Evolutionary conservation across 2,797 vertebrate species (phyloP).

Genomic region (Potorous gilbertii): DNA sequence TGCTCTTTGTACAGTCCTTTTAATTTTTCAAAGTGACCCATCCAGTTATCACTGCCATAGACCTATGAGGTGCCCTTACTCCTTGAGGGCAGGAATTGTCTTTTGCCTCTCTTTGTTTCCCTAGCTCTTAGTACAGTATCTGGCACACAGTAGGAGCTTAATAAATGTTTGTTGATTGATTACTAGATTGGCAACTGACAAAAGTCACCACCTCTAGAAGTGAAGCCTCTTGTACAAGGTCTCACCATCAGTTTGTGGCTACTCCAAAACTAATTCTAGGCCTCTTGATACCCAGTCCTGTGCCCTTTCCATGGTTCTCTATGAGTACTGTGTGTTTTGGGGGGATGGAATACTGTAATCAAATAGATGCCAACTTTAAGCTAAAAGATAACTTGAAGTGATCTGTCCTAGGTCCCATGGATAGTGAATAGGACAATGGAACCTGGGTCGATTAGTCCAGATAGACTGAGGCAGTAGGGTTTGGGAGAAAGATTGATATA

Average conservation of each 20-base stretch:
- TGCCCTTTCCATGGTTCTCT: background rate
- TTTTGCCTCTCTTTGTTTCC: too few species aligned
- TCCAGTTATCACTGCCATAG: too few species aligned
- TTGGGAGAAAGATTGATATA: background rate
- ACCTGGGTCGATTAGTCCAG: background rate
- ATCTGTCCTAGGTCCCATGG: background rate
- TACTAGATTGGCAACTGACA: background rate
- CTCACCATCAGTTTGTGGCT: background rate
- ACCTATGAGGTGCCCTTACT: too few species aligned
- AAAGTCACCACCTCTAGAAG: background rate
- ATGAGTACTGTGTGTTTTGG: background rate
- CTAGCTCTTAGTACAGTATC: too few species aligned
- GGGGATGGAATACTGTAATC: background rate
- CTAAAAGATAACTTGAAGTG: background rate
- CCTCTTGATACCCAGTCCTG: background rate
- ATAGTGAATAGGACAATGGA: background rate
- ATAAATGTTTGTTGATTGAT: background rate
- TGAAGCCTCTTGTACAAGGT: background rate
- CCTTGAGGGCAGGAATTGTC: too few species aligned
- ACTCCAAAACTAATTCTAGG: background rate
- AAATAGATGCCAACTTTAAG: background rate
- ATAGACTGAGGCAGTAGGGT: background rate
- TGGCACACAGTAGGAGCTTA: background rate
- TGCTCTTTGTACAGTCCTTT: too few species aligned
- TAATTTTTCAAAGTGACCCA: too few species aligned